These are phyloP conservation scores for Brachypalpus laphriformis DNA, from an alignment of 2,888 invertebrate genomes.

Conservation along the genomic window DNA sequence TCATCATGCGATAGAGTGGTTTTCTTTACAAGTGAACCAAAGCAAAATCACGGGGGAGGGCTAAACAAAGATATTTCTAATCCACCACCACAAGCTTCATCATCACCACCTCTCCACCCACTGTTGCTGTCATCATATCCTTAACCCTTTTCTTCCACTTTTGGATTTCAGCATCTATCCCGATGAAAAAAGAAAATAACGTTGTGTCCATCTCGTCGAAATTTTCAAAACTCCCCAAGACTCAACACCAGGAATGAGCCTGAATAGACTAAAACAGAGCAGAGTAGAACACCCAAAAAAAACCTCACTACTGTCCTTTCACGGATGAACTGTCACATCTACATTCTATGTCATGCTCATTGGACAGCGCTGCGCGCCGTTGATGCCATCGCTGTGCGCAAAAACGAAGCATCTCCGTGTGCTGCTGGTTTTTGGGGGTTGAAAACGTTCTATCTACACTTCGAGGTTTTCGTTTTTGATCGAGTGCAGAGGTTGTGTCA, in stretches of 20 bases:
- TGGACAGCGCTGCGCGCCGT: constrained; percentile 68
- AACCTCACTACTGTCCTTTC: constrained; percentile 62
- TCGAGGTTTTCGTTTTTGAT: constrained; percentile 72
- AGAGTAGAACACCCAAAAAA: constrained; percentile 46
- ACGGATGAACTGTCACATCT: constrained; percentile 74
- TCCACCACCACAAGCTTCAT: constrained; percentile 34
- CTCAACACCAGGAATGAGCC: not conserved
- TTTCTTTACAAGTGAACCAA: constrained; percentile 72
- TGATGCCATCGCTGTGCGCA: constrained; percentile 62
- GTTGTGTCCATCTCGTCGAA: constrained; percentile 57
- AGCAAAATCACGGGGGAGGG: constrained; percentile 55
- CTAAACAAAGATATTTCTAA: constrained; percentile 71
- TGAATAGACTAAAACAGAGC: constrained; percentile 9
- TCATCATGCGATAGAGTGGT: constrained; percentile 74
- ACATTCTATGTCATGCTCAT: constrained; percentile 73
- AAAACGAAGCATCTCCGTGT: constrained; percentile 53
- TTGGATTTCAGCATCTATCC: constrained; percentile 45
- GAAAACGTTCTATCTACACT: constrained; percentile 64
- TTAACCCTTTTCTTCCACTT: constrained; percentile 65
- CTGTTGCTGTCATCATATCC: constrained; percentile 31
- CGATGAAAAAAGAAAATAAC: not conserved
- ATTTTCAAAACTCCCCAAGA: constrained; percentile 24
- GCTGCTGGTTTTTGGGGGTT: constrained; percentile 55
- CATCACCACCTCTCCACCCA: not conserved
- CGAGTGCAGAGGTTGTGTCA: constrained; percentile 73